Evolutionary conservation across 2,797 vertebrate genomes (phyloP).

Genomic region (Eurystomus glaucurus): DNA sequence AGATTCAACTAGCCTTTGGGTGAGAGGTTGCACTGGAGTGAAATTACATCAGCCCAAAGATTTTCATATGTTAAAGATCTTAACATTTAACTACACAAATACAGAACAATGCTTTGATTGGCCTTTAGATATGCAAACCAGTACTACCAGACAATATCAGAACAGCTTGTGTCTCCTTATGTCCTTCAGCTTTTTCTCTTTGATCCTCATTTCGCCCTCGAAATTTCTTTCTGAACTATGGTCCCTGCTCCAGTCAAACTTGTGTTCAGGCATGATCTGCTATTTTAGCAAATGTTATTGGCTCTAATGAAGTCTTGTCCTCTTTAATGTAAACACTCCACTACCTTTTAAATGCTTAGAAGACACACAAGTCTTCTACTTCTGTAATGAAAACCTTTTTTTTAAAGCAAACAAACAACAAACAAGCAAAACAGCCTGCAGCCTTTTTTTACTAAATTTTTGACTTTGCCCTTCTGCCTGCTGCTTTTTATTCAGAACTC

Average conservation of each 20-base stretch:
- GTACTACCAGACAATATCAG: not conserved
- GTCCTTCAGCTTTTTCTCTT: not conserved
- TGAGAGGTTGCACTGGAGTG: not conserved
- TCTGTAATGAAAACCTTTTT: not conserved
- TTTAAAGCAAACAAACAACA: not conserved
- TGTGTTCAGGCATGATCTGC: not conserved
- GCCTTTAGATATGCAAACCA: not conserved
- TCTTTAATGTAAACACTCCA: not conserved
- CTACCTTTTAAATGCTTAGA: not conserved
- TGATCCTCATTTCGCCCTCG: not conserved
- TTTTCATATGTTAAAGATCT: not conserved
- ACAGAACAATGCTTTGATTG: not conserved
- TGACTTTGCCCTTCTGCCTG: not conserved
- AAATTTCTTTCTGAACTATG: not conserved
- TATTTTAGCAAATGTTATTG: not conserved
- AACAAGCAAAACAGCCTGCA: not conserved
- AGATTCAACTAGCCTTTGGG: not conserved
- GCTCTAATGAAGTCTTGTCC: not conserved
- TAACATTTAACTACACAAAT: not conserved
- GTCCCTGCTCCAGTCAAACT: not conserved
- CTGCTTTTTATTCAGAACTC: conserved; percentile 21
- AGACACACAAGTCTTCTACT: not conserved
- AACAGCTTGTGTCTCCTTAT: not conserved
- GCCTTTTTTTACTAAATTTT: not conserved
- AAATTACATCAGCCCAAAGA: not conserved